Evolutionary conservation across 2,888 invertebrate species (phyloP).

Genomic region (Epirrhoe alternata): DNA sequence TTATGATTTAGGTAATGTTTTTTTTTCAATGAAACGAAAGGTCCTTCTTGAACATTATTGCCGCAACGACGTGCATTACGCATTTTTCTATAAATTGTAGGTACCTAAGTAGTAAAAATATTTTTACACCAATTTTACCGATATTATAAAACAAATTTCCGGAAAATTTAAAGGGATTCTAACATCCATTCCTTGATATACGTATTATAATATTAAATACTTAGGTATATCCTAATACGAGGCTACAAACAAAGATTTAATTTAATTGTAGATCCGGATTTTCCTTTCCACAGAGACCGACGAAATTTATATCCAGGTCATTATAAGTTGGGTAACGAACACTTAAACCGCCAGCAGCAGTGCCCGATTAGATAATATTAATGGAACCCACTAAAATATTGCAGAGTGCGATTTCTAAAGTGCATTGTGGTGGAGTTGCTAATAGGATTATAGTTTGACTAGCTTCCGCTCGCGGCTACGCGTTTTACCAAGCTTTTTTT

Average conservation of each 20-base stretch:
- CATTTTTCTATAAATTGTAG: too few species aligned
- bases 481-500: too few species aligned
- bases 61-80: too few species aligned
- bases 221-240: background rate
- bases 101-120: too few species aligned
- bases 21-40: too few species aligned
- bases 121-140: too few species aligned
- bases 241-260: background rate
- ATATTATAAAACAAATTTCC: too few species aligned
- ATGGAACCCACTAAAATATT: constrained; percentile 13
- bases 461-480: background rate
- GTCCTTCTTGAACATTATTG: too few species aligned
- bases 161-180: background rate
- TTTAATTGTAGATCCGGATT: constrained; percentile 14
- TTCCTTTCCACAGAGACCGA: constrained; percentile 12
- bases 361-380: constrained; percentile 22
- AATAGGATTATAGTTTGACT: background rate
- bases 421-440: background rate
- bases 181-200: background rate
- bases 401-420: background rate
- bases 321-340: constrained; percentile 29
- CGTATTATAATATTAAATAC: background rate
- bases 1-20: too few species aligned
- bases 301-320: constrained; percentile 31
- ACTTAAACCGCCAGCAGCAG: constrained; percentile 19